Evolutionary conservation across 2,888 invertebrate species (phyloP).

Genomic region (Polymixis lichenea): DNA sequence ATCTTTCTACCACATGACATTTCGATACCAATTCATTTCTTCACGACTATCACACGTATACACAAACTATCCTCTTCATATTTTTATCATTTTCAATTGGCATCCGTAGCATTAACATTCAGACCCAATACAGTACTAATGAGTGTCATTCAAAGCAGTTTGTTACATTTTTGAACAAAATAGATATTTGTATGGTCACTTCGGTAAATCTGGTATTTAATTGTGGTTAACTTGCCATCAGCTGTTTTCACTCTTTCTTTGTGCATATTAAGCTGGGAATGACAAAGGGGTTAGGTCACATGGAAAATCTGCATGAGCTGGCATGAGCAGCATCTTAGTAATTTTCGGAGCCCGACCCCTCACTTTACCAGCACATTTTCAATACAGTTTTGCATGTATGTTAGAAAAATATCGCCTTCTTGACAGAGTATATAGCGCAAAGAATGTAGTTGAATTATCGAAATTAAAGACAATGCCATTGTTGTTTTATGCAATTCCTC

Average conservation of each 20-base stretch:
- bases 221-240: background rate
- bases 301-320: no score
- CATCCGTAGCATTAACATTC: conserved; percentile 63
- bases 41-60: conserved; percentile 35
- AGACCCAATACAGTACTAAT: conserved; percentile 60
- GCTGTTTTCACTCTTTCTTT: background rate
- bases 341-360: no score
- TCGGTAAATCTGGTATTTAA: background rate
- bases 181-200: background rate
- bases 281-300: background rate
- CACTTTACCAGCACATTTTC: no score
- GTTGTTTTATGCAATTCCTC: no score
- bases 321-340: background rate
- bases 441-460: no score
- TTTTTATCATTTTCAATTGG: conserved; percentile 68
- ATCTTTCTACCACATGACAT: background rate
- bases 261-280: background rate
- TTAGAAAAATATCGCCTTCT: no score
- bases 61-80: conserved; percentile 25
- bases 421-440: no score
- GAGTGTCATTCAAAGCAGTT: conserved; percentile 57
- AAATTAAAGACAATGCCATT: no score
- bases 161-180: conserved; percentile 44
- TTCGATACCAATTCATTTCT: conserved; percentile 30
- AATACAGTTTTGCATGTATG: no score